A percentile compares a stretch with the other conserved stretches of the same genome.
phyloP scores from a whole-genome alignment of 2,797 vertebrate species.

The Paedocypris micromegethes region DNA sequence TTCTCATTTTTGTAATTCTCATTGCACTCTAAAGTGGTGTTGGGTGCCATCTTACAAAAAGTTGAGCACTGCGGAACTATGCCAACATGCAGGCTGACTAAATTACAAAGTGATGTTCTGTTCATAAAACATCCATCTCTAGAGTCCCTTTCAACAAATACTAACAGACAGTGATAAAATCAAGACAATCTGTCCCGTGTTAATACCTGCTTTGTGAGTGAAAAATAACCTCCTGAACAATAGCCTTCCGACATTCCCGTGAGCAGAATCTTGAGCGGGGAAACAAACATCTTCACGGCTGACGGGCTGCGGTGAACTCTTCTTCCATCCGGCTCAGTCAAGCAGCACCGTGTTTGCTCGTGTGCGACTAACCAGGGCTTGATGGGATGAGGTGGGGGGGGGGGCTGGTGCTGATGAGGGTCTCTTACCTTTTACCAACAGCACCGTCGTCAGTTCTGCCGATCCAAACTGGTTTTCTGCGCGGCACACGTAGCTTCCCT shows the following conservation, averaged over 20 bases:
- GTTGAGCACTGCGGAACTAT: too few species aligned
- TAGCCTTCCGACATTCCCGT: background rate
- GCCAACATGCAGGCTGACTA: background rate
- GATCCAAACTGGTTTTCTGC: conserved; percentile 89
- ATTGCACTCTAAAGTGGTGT: too few species aligned
- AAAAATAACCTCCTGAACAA: conserved; percentile 4
- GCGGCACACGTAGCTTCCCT: conserved; percentile 84
- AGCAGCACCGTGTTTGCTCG: conserved; percentile 4
- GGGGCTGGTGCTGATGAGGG: conserved; percentile 54
- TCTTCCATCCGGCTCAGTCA: conserved; percentile 5
- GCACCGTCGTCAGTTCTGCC: conserved; percentile 81
- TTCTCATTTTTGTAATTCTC: too few species aligned
- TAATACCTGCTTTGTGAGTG: conserved; percentile 4
- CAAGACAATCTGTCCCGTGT: conserved; percentile 15
- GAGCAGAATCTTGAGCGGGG: background rate
- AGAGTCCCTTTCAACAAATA: conserved; percentile 10
- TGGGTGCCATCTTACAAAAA: too few species aligned
- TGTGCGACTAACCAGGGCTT: conserved; percentile 10
- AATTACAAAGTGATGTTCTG: background rate
- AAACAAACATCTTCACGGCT: conserved; percentile 24
- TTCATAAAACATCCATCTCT: background rate
- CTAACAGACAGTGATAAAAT: conserved; percentile 13
- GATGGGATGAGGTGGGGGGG: conserved; percentile 61
- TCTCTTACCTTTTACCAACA: conserved; percentile 92
- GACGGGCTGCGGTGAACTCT: conserved; percentile 7